Conservation (phyloP, 2,113 vertebrate genomes). For the Lagopus leucura region DNA sequence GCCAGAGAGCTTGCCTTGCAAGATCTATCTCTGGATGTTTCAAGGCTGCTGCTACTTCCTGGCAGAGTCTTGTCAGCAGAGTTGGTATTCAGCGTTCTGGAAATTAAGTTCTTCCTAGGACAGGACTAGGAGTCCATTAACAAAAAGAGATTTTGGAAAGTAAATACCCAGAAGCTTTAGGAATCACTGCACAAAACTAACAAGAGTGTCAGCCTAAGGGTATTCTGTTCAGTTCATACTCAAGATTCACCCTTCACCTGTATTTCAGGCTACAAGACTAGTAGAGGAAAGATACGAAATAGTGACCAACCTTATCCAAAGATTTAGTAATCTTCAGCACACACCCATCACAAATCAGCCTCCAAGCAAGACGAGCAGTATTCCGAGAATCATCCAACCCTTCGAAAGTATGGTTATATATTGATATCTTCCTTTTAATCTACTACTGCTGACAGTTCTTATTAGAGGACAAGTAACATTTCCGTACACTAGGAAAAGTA, state of each 20-base stretch:
- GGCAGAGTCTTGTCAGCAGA: conserved; percentile 22
- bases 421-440: not conserved
- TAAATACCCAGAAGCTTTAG: conserved; percentile 33
- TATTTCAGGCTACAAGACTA: conserved; percentile 20
- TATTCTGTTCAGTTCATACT: conserved; percentile 12
- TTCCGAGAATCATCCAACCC: conserved; percentile 94
- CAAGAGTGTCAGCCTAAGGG: not conserved
- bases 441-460: not conserved
- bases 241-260: not conserved
- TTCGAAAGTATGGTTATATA: conserved; percentile 46
- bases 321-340: conserved; percentile 88
- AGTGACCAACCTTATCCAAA: conserved; percentile 88
- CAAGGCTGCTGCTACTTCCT: conserved; percentile 20
- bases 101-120: conserved; percentile 56
- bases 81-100: conserved; percentile 29
- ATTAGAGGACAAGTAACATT: not conserved
- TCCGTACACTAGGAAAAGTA: not conserved
- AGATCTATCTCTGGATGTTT: not conserved
- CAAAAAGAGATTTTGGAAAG: conserved; percentile 71
- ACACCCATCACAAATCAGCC: conserved; percentile 92
- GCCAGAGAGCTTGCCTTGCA: not conserved
- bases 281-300: not conserved
- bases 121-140: conserved; percentile 71
- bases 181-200: conserved; percentile 18
- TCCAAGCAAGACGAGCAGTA: conserved; percentile 89